Percentiles rank a stretch among this genome's conserved stretches.
phyloP scores from a whole-genome alignment of 2,888 invertebrate species.

The Chorisops tibialis region DNA sequence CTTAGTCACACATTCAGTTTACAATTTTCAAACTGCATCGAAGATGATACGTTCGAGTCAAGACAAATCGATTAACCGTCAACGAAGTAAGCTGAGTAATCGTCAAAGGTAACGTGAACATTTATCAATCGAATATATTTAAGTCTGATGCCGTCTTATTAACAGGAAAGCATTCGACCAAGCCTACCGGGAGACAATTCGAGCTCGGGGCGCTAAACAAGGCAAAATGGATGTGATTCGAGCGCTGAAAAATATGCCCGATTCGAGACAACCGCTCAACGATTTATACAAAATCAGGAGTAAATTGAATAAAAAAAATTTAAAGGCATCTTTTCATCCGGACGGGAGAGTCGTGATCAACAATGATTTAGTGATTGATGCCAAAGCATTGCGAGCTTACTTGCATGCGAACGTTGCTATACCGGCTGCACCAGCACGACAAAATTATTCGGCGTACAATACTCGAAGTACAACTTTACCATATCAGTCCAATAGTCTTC shows the following conservation, averaged over 20 bases:
- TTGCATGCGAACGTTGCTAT: too few relatives aligned
- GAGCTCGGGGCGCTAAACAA: constrained; percentile 37
- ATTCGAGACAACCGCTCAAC: constrained; percentile 43
- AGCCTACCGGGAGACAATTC: constrained; percentile 43
- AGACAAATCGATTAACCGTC: constrained; percentile 37
- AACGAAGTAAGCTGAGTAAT: constrained; percentile 39
- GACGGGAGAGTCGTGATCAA: constrained; percentile 42
- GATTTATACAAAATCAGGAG: constrained; percentile 42
- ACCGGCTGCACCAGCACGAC: too few relatives aligned
- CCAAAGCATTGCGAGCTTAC: constrained; percentile 39
- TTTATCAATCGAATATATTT: neutral
- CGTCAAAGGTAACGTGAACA: constrained; percentile 41
- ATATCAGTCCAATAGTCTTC: too few relatives aligned
- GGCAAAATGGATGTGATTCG: constrained; percentile 46
- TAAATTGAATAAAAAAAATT: constrained; percentile 31
- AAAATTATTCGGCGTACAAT: too few relatives aligned
- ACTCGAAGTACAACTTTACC: too few relatives aligned
- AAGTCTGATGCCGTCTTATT: neutral
- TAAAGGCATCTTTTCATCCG: constrained; percentile 41
- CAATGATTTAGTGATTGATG: constrained; percentile 40
- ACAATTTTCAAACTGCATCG: constrained; percentile 46
- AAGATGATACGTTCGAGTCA: constrained; percentile 40
- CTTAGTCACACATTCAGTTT: constrained; percentile 46
- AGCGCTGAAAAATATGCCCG: constrained; percentile 44
- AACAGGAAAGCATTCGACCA: constrained; percentile 45